These are phyloP conservation scores for Furnarius figulus DNA, from an alignment of 2,113 vertebrate species.

Conservation along the genomic window DNA sequence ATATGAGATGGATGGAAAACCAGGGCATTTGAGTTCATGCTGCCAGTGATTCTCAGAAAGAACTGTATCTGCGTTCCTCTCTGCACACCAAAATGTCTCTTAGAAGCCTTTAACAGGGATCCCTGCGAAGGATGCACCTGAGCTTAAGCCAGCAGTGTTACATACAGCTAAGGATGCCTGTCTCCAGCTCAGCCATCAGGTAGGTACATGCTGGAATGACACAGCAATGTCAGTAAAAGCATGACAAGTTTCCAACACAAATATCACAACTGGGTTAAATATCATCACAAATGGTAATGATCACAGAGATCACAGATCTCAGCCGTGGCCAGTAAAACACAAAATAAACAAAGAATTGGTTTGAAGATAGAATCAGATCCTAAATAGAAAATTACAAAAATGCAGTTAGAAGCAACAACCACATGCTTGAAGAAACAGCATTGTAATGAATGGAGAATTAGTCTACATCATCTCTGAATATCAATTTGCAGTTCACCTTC, in stretches of 20 bases:
- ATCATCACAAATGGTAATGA: not conserved
- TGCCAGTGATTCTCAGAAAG: not conserved
- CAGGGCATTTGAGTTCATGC: not conserved
- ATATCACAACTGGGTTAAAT: not conserved
- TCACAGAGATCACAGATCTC: not conserved
- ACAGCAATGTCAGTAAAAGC: not conserved
- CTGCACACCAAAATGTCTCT: not conserved
- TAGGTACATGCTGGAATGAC: not conserved
- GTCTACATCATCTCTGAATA: not conserved
- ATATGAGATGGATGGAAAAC: not conserved
- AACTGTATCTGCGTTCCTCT: not conserved
- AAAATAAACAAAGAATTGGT: not conserved
- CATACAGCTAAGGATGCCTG: not conserved
- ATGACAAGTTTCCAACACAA: not conserved
- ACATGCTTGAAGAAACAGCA: not conserved
- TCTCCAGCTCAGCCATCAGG: not conserved
- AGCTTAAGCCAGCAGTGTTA: not conserved
- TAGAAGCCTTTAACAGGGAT: not conserved
- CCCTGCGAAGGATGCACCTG: not conserved
- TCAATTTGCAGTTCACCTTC: not conserved
- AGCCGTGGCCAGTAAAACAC: not conserved
- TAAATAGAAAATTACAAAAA: not conserved
- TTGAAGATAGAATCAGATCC: not conserved
- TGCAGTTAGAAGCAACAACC: not conserved
- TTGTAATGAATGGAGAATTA: not conserved